Percentiles rank a stretch among this genome's conserved stretches.
Conservation (phyloP, 1,140 invertebrate genomes). For the Onthophagus taurus region DNA sequence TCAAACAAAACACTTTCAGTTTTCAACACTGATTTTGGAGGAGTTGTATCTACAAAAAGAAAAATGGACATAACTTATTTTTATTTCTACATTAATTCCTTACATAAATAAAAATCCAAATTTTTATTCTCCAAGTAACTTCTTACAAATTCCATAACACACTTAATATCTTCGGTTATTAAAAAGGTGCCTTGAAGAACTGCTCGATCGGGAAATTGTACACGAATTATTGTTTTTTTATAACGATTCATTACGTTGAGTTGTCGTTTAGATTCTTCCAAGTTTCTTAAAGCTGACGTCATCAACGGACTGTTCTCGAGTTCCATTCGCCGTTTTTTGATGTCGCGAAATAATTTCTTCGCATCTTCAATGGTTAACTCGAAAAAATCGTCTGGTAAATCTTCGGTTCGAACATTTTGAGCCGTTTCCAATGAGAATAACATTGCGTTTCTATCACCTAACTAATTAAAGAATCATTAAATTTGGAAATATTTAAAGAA, state of each 20-base stretch:
- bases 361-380: slow-evolving; percentile 72
- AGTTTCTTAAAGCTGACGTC: slow-evolving; percentile 51
- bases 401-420: slow-evolving; percentile 44
- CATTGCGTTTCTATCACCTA: slow-evolving; percentile 60
- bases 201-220: slow-evolving; percentile 71
- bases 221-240: slow-evolving; percentile 60
- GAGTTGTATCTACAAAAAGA: slow-evolving; percentile 56
- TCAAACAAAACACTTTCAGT: slow-evolving; percentile 50
- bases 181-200: slow-evolving; percentile 72
- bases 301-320: slow-evolving; percentile 57
- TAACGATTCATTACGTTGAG: slow-evolving; percentile 54
- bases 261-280: slow-evolving; percentile 50
- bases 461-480: slow-evolving; percentile 35
- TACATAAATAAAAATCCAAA: slow-evolving; percentile 64
- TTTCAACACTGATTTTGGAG: slow-evolving; percentile 57
- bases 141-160: slow-evolving; percentile 60
- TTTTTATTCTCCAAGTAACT: slow-evolving; percentile 50
- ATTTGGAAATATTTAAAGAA: background rate
- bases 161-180: slow-evolving; percentile 55
- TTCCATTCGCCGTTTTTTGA: slow-evolving; percentile 50
- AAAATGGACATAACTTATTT: slow-evolving; percentile 19
- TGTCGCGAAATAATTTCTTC: slow-evolving; percentile 56
- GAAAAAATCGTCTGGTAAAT: slow-evolving; percentile 75
- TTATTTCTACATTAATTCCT: slow-evolving; percentile 35
- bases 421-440: slow-evolving; percentile 53